Evolutionary conservation across 2,113 vertebrate genomes (phyloP), one percentile per base, ranked within the genome.

Genomic region (Tenebrosternarchus preto): DNA sequence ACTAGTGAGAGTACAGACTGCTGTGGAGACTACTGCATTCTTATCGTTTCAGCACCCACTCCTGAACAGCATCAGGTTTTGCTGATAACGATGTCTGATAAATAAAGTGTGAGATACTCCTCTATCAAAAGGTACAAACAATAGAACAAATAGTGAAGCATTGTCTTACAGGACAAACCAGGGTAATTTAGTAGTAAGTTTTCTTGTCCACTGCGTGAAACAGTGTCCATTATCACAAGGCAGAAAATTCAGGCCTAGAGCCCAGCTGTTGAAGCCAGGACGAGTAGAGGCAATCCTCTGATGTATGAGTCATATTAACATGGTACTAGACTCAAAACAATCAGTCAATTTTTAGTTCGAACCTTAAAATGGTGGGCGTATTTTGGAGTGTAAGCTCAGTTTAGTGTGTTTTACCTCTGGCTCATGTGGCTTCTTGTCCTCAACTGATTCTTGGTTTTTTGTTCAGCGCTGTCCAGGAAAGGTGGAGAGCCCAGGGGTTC

Each of bases 21-120:
- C 1, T 55, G 16, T 27, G 69, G 39, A 77, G 27, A 82, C 17
- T n/a, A 27, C 77, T 68, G 33, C 46, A 61, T 76, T 63, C 75
- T 78, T 84, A 22, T 81, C 81, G 84, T 80, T 88, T 90, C 89
- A 90, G 88, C 88, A 89, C 90, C 80, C 83, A 33, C 80, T 86
- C 20, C 77, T 90, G 88, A 90, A 91, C 90, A 89, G 87, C 84
- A 87, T 72, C 83, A 64, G 69, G 60, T 81, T 68, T 84, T 85
- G 85, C 57, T 84, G 75, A 86, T 80, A 76, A 78, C 73, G 82
- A 19, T 25, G 7, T 17, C 27, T 31, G 1, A 7, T 64, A 53
- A 29, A 5, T 74, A 16, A 4, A 31, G 11, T 36, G 3, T 74
- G 20, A 73, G 50, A 59, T 43, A 39, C 22, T 22, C 29, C 20